Conservation (phyloP, 1,140 invertebrate species). For the Magallana ariakensis region DNA sequence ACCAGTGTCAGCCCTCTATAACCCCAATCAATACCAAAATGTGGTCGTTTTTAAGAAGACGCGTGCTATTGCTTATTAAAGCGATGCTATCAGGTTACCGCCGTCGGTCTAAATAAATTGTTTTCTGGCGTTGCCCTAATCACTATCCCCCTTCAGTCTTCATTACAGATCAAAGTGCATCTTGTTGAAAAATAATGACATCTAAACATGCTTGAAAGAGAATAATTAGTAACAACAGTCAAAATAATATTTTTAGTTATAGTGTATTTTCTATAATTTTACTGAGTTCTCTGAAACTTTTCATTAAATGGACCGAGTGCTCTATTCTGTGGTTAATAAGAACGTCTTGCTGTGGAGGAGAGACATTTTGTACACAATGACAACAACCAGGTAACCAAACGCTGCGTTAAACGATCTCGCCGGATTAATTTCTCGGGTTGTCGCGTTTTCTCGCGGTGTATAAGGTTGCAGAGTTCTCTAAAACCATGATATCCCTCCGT, state of each 20-base stretch:
- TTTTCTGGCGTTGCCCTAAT: constrained; percentile 31
- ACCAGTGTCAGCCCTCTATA: not conserved
- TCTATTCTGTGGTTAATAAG: too few relatives aligned
- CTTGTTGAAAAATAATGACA: constrained; percentile 30
- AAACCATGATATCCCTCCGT: not conserved
- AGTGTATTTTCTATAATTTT: too few relatives aligned
- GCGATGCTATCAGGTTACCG: constrained; percentile 19
- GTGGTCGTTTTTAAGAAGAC: constrained; percentile 12
- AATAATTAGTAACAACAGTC: not conserved
- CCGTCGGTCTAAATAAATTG: constrained; percentile 16
- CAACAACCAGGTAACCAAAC: too few relatives aligned
- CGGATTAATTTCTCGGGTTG: too few relatives aligned
- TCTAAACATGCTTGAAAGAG: constrained; percentile 17
- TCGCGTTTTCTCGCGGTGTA: not conserved
- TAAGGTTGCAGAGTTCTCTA: not conserved
- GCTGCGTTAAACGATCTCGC: too few relatives aligned
- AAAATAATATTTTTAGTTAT: too few relatives aligned
- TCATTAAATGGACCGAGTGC: too few relatives aligned
- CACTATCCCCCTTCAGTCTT: constrained; percentile 2
- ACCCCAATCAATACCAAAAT: constrained; percentile 25
- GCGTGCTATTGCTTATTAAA: constrained; percentile 27
- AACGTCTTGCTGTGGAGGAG: too few relatives aligned
- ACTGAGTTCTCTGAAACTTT: too few relatives aligned
- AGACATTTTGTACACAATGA: too few relatives aligned
- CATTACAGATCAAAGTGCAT: constrained; percentile 12